Evolutionary conservation across 2,888 invertebrate genomes (phyloP).

Genomic region (Ernsta delagoae): DNA sequence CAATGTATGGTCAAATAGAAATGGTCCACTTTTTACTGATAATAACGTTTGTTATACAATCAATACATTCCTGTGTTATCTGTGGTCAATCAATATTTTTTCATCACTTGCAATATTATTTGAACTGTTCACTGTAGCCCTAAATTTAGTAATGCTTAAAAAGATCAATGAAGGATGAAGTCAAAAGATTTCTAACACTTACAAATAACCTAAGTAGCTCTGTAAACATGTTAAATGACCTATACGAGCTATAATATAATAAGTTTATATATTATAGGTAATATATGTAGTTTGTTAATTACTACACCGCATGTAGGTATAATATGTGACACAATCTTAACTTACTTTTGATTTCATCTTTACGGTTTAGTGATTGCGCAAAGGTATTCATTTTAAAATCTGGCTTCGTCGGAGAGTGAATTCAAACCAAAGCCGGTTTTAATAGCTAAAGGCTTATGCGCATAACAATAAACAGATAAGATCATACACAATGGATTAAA

Average conservation of each 20-base stretch:
- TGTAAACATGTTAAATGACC: not conserved
- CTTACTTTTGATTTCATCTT: conserved; percentile 9
- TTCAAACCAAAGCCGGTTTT: not conserved
- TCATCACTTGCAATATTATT: not conserved
- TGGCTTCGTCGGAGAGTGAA: not conserved
- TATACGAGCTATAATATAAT: too few relatives aligned
- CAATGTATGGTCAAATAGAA: conserved; percentile 5
- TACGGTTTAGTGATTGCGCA: conserved; percentile 3
- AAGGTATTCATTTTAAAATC: not conserved
- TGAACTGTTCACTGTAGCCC: not conserved
- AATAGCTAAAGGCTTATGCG: conserved; percentile 5
- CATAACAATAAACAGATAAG: not conserved
- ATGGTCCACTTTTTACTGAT: conserved; percentile 6
- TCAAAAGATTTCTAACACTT: not conserved
- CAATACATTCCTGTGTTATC: conserved; percentile 8
- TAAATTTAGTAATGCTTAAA: too few relatives aligned
- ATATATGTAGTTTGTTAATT: not conserved
- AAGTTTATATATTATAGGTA: too few relatives aligned
- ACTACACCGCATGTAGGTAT: not conserved
- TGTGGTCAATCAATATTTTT: conserved; percentile 1
- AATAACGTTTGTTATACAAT: not conserved
- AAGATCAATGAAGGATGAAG: too few relatives aligned
- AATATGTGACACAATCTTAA: conserved; percentile 1
- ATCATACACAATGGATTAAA: not conserved
- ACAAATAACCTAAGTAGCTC: not conserved